These are phyloP conservation scores for Pollenia amentaria DNA, from an alignment of 2,888 invertebrate genomes.

Conservation along the genomic window DNA sequence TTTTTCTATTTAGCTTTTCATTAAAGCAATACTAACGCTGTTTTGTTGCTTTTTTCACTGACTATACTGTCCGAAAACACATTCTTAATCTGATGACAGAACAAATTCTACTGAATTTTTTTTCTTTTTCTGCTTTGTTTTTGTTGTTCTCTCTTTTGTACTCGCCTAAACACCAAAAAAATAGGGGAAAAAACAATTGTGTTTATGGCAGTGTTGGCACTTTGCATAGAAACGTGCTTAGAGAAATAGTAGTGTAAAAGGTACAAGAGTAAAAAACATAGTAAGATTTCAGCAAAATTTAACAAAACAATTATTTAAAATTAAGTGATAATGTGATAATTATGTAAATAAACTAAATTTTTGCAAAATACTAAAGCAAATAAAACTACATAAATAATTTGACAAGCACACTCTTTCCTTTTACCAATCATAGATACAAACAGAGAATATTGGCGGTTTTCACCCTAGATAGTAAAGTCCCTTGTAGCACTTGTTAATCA, in stretches of 20 bases:
- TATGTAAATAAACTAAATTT: too few relatives aligned
- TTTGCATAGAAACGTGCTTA: background rate
- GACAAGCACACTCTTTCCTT: too few relatives aligned
- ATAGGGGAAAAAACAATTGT: background rate
- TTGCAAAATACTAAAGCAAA: too few relatives aligned
- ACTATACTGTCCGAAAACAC: slow-evolving; percentile 56
- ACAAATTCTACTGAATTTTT: slow-evolving; percentile 62
- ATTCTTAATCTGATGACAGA: slow-evolving; percentile 65
- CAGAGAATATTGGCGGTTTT: too few relatives aligned
- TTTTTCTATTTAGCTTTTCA: slow-evolving; percentile 35
- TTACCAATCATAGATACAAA: too few relatives aligned
- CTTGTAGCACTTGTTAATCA: too few relatives aligned
- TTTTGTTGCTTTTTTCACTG: slow-evolving; percentile 33
- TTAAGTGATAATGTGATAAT: too few relatives aligned
- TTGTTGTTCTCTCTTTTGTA: slow-evolving; percentile 20
- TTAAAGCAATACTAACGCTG: slow-evolving; percentile 49
- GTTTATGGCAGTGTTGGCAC: slow-evolving; percentile 1
- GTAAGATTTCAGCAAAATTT: too few relatives aligned
- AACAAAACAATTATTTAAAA: too few relatives aligned
- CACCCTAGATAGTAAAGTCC: too few relatives aligned
- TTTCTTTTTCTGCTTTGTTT: slow-evolving; percentile 35
- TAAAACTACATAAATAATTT: too few relatives aligned
- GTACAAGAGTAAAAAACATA: too few relatives aligned
- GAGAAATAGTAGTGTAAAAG: background rate
- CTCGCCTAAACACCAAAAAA: background rate